Evolutionary conservation across 2,888 invertebrate species (phyloP).

Genomic region (Nymphalis c-album): DNA sequence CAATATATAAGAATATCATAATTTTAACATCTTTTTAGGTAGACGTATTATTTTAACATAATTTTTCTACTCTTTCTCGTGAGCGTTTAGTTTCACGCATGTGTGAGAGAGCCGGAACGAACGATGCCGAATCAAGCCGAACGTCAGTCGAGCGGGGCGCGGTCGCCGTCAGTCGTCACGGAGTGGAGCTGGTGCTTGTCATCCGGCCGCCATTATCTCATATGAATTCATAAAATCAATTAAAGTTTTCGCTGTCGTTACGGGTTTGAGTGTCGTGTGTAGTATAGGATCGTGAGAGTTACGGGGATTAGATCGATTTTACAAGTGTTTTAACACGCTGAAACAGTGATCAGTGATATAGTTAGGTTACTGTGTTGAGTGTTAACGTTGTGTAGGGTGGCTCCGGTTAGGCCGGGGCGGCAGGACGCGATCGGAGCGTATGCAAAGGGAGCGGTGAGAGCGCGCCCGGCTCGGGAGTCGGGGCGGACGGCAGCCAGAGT

Average conservation of each 20-base stretch:
- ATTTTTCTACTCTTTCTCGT: slow-evolving; percentile 22
- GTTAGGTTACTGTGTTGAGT: slow-evolving; percentile 76
- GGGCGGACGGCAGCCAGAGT: slow-evolving; percentile 78
- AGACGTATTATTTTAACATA: slow-evolving; percentile 24
- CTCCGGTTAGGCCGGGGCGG: slow-evolving; percentile 72
- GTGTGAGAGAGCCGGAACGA: slow-evolving; percentile 78
- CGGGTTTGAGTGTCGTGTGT: slow-evolving; percentile 63
- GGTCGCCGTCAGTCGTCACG: slow-evolving; percentile 84
- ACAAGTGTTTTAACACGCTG: slow-evolving; percentile 39
- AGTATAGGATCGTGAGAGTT: slow-evolving; percentile 52
- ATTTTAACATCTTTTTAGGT: slow-evolving; percentile 6
- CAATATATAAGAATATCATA: slow-evolving; percentile 6
- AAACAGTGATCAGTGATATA: slow-evolving; percentile 71
- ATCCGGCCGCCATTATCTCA: slow-evolving; percentile 83
- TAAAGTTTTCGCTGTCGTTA: slow-evolving; percentile 68
- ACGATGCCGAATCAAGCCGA: slow-evolving; percentile 74
- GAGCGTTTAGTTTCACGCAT: slow-evolving; percentile 65
- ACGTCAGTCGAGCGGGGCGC: slow-evolving; percentile 82
- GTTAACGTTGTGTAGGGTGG: slow-evolving; percentile 74
- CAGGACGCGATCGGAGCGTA: slow-evolving; percentile 75
- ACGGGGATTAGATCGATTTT: slow-evolving; percentile 46
- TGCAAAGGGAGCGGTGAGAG: slow-evolving; percentile 83
- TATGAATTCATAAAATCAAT: slow-evolving; percentile 80
- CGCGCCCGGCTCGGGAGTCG: slow-evolving; percentile 81
- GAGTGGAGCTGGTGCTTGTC: slow-evolving; percentile 81